Evolutionary conservation across 37 sponge, comb jelly and placozoan genomes (phyloP).

Genomic region (Chondrilla cf. caribensis): DNA sequence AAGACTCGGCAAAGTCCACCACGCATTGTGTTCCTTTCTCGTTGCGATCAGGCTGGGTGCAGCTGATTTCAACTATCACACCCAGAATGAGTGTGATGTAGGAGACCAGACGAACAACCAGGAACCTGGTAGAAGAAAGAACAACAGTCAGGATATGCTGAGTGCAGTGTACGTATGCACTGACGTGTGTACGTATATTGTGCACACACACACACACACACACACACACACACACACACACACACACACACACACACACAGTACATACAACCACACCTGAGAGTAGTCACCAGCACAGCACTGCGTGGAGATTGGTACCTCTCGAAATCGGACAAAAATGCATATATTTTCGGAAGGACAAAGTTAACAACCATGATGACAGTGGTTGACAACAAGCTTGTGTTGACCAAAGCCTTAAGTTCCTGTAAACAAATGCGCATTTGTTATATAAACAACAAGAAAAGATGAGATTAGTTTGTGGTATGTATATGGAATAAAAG

Average conservation of each 20-base stretch:
- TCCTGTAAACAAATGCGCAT: not conserved
- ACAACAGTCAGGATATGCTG: no score
- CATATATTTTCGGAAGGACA: not conserved
- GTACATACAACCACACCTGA: not conserved
- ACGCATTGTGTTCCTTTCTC: no score
- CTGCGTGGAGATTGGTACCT: not conserved
- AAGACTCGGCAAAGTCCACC: no score
- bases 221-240: no score
- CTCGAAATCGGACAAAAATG: not conserved
- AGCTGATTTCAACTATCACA: conserved; percentile 47
- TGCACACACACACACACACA: no score
- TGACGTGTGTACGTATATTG: no score
- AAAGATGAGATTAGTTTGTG: no score
- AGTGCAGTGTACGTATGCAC: no score
- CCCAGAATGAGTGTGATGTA: conserved; percentile 62
- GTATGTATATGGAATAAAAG: no score
- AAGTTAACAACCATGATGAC: conserved; percentile 1
- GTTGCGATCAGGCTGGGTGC: conserved; percentile 46
- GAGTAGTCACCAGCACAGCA: not conserved
- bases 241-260: no score
- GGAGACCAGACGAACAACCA: conserved; percentile 70
- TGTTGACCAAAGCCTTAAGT: not conserved
- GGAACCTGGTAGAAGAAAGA: conserved; percentile 34
- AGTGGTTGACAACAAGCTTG: conserved; percentile 4
- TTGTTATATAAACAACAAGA: no score